Evolutionary conservation across 2,797 vertebrate genomes (phyloP), one percentile per base, ranked within the genome.

Genomic region (Tenualosa ilisha): DNA sequence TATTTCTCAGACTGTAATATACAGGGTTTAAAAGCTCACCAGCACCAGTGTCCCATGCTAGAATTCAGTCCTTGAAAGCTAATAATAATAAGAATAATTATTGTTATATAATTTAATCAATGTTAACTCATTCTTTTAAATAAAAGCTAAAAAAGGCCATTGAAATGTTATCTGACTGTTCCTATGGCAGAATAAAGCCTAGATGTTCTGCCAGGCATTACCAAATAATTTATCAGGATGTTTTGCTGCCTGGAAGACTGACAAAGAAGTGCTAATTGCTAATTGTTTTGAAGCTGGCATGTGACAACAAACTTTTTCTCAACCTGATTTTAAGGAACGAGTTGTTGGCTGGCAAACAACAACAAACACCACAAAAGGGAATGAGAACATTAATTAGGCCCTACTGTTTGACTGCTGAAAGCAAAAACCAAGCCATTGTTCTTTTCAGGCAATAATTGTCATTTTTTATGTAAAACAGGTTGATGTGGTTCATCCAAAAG

Each of bases 201-300:
- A 46, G 15, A 79, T 79, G 40, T 79, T 46, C 15, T 46, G 37
- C 37, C 72, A 79, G 8, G 22, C 72, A 46, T 79, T 22, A 46
- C 20, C 40, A 79, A 79, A 79, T 43, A 6, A 79, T 79, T 79
- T 46, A 79, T 46, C 26, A 43, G 40, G 37, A 46, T 79, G 72
- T 43, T 79, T 75, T 20, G 72, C 17, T 79, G 72, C 37, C 72
- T 79, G 72, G 72, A 79, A 46, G 20, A 40, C 40, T 79, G 72
- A 79, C 72, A 79, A 79, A 20, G 68, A 75, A 20, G 26, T 46
- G 7, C 72, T 46, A 79, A 79, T 79, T 79, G 63, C 26, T 68
- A 43, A 40, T 75, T 75, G 72, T 79, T 79, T 79, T 22, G 20
- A 79, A 79, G 6, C 37, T n/a, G 17, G 40, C 17, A 0, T 79